Evolutionary conservation across 1,140 invertebrate species (phyloP), one percentile per base, ranked within the genome.

Genomic region (Megathymus violae): DNA sequence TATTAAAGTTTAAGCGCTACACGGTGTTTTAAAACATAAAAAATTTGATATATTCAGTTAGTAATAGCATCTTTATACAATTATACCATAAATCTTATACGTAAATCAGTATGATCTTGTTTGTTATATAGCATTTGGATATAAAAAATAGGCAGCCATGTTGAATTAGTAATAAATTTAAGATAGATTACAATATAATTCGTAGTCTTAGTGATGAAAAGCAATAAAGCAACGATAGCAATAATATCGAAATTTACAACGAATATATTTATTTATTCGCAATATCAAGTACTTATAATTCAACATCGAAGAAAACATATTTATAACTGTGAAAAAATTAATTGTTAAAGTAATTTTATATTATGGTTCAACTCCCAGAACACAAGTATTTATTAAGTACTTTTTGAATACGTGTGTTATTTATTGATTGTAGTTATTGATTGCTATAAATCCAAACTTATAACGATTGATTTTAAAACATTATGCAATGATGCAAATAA

Each of bases 181-280:
- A 48, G 27, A 31, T 31, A 31, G 27, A 31, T 14, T 22, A 46
- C n/a, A 11, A 22, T 52, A 52, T 51, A 46, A 27, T 59, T 56
- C 48, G 14, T 72, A 72, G 41, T 41, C 6, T 0, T 70, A 73
- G 48, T 14, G 11, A 17, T 52, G 52, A 65, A 67, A 74, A 71
- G 64, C 74, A 77, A 74, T 71, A 70, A 62, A 50, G 73, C 71
- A 82, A 85, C 75, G 78, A 81, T 71, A 75, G 74, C 64, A 74
- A 81, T 76, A 71, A 74, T 69, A 82, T 78, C 74, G 76, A 76
- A 86, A 61, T 71, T 58, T 48, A 85, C 82, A 85, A 82, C 82
- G 82, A 85, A 82, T 71, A 51, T 11, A 68, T 63, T 73, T 74
- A 74, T 76, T 64, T 69, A 68, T 67, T 69, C 60, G 56, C 15